phyloP scores from a whole-genome alignment of 1,140 invertebrate genomes.

The Stenopsyche tienmushanensis region DNA sequence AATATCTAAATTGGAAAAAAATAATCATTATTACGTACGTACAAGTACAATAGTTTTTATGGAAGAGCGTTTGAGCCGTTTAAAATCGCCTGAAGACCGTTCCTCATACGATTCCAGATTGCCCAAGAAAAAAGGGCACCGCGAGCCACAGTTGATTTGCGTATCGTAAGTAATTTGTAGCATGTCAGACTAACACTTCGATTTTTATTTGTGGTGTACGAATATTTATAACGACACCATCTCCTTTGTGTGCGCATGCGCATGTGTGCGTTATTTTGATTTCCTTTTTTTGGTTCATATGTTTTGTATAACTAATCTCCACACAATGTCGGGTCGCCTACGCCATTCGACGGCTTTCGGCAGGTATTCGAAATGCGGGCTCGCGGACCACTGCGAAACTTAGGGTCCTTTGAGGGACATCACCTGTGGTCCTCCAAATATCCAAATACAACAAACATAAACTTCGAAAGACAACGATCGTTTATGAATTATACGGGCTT shows the following conservation, averaged over 20 bases:
- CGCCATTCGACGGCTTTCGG: slow-evolving; percentile 8
- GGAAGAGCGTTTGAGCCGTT: no score
- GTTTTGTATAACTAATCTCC: slow-evolving; percentile 37
- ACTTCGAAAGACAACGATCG: neutral
- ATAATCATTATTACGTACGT: no score
- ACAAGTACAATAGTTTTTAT: no score
- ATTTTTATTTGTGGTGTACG: slow-evolving; percentile 34
- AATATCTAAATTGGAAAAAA: no score
- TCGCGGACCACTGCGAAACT: neutral
- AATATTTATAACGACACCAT: slow-evolving; percentile 25
- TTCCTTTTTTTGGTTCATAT: slow-evolving; percentile 30
- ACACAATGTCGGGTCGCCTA: slow-evolving; percentile 30
- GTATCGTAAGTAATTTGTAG: slow-evolving; percentile 24
- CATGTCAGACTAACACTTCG: slow-evolving; percentile 31
- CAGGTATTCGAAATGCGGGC: slow-evolving; percentile 8
- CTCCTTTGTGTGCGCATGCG: slow-evolving; percentile 1
- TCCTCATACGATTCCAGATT: no score
- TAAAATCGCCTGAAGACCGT: no score
- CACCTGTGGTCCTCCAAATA: no score
- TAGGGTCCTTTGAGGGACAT: neutral
- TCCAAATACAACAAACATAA: neutral
- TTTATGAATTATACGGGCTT: no score
- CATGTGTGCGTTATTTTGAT: slow-evolving; percentile 27
- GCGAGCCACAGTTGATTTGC: slow-evolving; percentile 5
- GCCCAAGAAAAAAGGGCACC: no score